phyloP scores from a whole-genome alignment of 2,797 vertebrate species.

The Acanthopagrus latus region DNA sequence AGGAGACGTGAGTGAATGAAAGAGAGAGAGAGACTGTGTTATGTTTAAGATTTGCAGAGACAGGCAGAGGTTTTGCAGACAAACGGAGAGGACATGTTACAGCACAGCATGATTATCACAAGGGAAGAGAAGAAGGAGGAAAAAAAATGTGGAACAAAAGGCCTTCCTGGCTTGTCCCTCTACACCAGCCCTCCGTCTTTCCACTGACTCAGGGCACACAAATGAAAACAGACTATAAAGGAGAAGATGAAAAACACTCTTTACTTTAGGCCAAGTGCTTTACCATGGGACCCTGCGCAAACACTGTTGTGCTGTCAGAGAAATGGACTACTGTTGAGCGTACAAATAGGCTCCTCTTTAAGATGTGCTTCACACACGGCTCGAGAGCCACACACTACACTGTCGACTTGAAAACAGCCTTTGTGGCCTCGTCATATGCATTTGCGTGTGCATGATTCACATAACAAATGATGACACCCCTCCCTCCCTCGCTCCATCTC shows the following conservation, averaged over 20 bases:
- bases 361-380: conserved; percentile 41
- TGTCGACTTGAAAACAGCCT: conserved; percentile 10
- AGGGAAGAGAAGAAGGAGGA: conserved; percentile 40
- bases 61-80: conserved; percentile 71
- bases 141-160: conserved; percentile 61
- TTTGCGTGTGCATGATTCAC: conserved; percentile 7
- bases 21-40: conserved; percentile 65
- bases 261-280: conserved; percentile 72
- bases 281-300: conserved; percentile 63
- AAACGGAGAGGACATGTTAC: conserved; percentile 74
- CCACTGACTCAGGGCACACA: conserved; percentile 78
- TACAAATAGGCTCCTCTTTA: conserved; percentile 52
- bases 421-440: conserved; percentile 11
- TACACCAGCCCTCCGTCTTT: conserved; percentile 64
- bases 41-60: conserved; percentile 70
- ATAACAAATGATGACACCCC: conserved; percentile 9
- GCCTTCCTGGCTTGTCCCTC: conserved; percentile 66
- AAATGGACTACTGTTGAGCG: conserved; percentile 62
- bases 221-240: conserved; percentile 80
- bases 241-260: conserved; percentile 70
- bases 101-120: conserved; percentile 76
- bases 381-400: conserved; percentile 11
- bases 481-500: background rate
- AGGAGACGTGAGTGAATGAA: conserved; percentile 12
- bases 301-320: conserved; percentile 61